Percentiles rank a stretch among this genome's conserved stretches.
Conservation (phyloP, 2,113 vertebrate species). For the Cyrtonyx montezumae region DNA sequence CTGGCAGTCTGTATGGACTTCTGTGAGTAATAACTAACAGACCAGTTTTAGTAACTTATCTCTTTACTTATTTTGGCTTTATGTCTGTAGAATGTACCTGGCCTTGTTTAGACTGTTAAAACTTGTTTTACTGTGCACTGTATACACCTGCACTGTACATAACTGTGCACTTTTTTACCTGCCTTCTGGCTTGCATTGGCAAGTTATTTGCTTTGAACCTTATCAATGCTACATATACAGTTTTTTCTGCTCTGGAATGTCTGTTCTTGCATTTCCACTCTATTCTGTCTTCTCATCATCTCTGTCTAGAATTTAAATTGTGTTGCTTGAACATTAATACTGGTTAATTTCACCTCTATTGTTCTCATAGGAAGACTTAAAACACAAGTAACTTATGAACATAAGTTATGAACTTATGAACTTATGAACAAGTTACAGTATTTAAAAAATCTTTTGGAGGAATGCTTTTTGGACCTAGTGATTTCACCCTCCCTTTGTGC, state of each 20-base stretch:
- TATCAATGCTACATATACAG: no score
- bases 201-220: background rate
- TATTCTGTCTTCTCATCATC: background rate
- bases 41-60: background rate
- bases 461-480: background rate
- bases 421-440: background rate
- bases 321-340: background rate
- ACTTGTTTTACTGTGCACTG: background rate
- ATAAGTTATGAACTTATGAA: no score
- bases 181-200: background rate
- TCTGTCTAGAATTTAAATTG: background rate
- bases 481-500: background rate
- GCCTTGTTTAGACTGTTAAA: background rate
- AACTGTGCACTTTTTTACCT: background rate
- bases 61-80: background rate
- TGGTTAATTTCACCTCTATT: background rate
- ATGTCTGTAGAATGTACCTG: background rate
- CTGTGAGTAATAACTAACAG: background rate
- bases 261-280: background rate
- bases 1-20: background rate
- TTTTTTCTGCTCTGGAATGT: background rate
- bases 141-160: background rate
- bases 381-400: no score
- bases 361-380: background rate
- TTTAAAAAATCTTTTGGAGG: background rate